Base-by-base conservation (phyloP, 2,888 invertebrate genomes). In the Eristalis tenax region DNA sequence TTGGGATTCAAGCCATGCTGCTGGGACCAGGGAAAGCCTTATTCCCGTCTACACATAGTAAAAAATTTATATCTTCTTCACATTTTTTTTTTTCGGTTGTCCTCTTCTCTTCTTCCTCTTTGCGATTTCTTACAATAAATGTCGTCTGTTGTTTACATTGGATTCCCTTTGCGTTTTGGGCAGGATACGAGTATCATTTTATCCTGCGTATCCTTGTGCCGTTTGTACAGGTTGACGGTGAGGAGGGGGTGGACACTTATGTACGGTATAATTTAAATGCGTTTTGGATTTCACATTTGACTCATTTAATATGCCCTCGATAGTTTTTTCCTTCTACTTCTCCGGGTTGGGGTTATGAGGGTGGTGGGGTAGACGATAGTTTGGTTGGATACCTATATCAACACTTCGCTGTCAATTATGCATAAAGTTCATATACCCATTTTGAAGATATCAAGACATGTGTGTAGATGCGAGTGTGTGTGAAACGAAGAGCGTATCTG, bases 1-100 rank as follows among this genome's bases (percentile, higher is more conserved):
- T 90, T 91, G 93, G 93, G 93, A 93, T 91, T 92, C 91, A 90
- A 90, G 91, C 91, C 93, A 93, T 92, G 93, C 93, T 92, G 92
- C 89, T 93, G 93, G 93, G 93, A 93, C 91, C 91, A 91, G 91
- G 92, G 91, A 91, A 92, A 91, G 90, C 91, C 91, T 90, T 91
- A 69, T 83, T 82, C 70, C 66, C 75, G 83, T 83, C 75, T 87
- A 64, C 79, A 68, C 66, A 80, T 69, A 74, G 71, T 83, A 78
- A 78, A 89, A 89, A 89, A 87, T 88, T 83, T 89, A 89, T 89
- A 88, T 88, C 88, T 86, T 83, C 76, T 73, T 50, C 43, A 15
- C 15, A 38, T 22, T 50, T 66, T 83, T 78, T 32, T 61, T 57
- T 22, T 32, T 32, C 10, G 4, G 32, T 32, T 32, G 32, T 6